These are phyloP conservation scores for Rhipidura dahli DNA, from an alignment of 2,113 vertebrate genomes.

Conservation along the genomic window DNA sequence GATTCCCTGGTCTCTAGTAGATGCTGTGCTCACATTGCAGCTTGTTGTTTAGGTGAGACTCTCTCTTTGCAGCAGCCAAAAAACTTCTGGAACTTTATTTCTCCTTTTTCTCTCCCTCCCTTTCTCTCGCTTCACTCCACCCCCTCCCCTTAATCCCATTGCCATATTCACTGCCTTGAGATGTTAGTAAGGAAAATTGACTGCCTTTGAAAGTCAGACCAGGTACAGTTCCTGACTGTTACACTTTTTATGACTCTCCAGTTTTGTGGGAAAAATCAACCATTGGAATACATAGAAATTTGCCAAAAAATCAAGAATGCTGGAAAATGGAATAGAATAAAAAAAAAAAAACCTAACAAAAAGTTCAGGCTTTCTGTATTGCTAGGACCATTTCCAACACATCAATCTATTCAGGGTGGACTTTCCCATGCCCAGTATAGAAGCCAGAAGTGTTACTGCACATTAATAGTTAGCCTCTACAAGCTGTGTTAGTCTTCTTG, in stretches of 20 bases:
- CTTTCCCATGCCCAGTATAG: slow-evolving; percentile 53
- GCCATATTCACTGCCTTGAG: not conserved
- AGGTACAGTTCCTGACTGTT: not conserved
- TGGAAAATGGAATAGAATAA: slow-evolving; percentile 3
- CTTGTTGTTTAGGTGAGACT: not conserved
- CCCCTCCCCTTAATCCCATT: not conserved
- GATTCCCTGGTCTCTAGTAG: not conserved
- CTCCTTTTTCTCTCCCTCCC: not conserved
- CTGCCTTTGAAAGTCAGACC: not conserved
- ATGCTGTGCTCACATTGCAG: not conserved
- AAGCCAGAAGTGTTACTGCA: slow-evolving; percentile 46
- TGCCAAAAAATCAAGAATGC: not conserved
- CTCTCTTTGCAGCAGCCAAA: not conserved
- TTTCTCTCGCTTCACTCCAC: not conserved
- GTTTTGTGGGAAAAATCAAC: slow-evolving; percentile 7
- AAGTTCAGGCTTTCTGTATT: slow-evolving; percentile 36
- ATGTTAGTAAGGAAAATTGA: not conserved
- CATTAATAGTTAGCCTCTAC: slow-evolving; percentile 28
- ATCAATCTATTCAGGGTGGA: not conserved
- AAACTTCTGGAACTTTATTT: not conserved
- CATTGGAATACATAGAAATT: not conserved
- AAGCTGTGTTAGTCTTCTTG: not conserved
- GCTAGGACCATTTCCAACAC: slow-evolving; percentile 43
- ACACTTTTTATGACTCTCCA: not conserved
- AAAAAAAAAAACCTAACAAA: not conserved